phyloP scores from a whole-genome alignment of 1,140 invertebrate genomes.

The Charaxes varanes region DNA sequence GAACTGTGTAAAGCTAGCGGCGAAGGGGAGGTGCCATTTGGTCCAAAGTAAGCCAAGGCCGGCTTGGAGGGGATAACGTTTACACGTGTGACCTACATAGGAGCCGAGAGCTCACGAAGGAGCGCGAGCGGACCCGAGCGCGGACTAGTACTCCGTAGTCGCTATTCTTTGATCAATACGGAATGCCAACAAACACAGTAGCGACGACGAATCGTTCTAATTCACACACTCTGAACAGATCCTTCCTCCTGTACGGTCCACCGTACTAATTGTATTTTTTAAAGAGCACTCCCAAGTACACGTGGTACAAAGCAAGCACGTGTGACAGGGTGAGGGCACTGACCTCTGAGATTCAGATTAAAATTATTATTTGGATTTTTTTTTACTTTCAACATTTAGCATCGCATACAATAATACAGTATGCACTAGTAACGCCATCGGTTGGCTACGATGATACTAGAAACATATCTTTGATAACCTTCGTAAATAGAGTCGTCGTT shows the following conservation, averaged over 20 bases:
- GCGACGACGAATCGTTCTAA: slow-evolving; percentile 30
- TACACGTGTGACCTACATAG: slow-evolving; percentile 72
- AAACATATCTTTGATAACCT: slow-evolving; percentile 17
- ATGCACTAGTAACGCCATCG: slow-evolving; percentile 18
- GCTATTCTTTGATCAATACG: slow-evolving; percentile 53
- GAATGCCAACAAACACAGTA: too few species aligned
- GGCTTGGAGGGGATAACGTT: slow-evolving; percentile 64
- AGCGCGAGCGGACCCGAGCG: slow-evolving; percentile 39
- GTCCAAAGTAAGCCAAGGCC: slow-evolving; percentile 68
- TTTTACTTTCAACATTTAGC: too few species aligned
- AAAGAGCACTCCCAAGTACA: slow-evolving; percentile 10
- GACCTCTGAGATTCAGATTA: too few species aligned
- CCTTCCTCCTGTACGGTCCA: slow-evolving; percentile 14
- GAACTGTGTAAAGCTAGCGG: slow-evolving; percentile 30
- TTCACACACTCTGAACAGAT: slow-evolving; percentile 11
- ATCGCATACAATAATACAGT: too few species aligned
- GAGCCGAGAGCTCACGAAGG: slow-evolving; percentile 40
- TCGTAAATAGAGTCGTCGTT: slow-evolving; percentile 20
- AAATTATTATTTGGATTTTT: too few species aligned
- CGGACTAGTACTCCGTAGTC: slow-evolving; percentile 27
- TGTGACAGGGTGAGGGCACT: slow-evolving; percentile 25
- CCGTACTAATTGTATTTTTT: slow-evolving; percentile 5
- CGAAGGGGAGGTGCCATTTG: slow-evolving; percentile 67
- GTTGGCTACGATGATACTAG: slow-evolving; percentile 14
- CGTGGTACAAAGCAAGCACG: slow-evolving; percentile 22